phyloP scores from a whole-genome alignment of 2,888 invertebrate genomes.

The Marronus borbonicus region DNA sequence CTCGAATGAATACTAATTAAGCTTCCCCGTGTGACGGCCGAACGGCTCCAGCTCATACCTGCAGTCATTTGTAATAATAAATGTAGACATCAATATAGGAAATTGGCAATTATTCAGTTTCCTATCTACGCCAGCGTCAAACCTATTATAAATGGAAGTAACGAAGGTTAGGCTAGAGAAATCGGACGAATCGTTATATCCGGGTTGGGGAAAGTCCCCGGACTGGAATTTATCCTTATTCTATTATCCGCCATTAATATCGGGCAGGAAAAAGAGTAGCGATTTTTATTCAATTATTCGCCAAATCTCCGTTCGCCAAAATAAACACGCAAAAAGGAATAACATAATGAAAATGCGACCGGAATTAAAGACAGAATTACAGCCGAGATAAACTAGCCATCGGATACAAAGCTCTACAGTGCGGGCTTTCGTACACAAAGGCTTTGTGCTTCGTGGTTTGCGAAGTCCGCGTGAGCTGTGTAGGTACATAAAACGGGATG shows the following conservation, averaged over 20 bases:
- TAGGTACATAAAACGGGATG: constrained; percentile 39
- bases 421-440: constrained; percentile 58
- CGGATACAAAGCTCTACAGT: constrained; percentile 57
- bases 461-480: constrained; percentile 7
- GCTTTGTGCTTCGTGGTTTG: constrained; percentile 27
- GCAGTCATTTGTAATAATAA: constrained; percentile 41
- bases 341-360: constrained; percentile 57
- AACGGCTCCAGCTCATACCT: constrained; percentile 24
- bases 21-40: neutral
- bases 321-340: constrained; percentile 58
- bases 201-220: constrained; percentile 25
- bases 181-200: constrained; percentile 12
- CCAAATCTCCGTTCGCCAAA: constrained; percentile 14
- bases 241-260: constrained; percentile 45
- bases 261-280: neutral
- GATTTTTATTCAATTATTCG: constrained; percentile 46
- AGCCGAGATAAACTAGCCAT: constrained; percentile 58
- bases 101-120: constrained; percentile 45
- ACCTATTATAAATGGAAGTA: constrained; percentile 39
- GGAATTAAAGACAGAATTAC: constrained; percentile 62
- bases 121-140: constrained; percentile 38
- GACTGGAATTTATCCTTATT: constrained; percentile 44
- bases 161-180: neutral
- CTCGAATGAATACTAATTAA: constrained; percentile 27
- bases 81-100: constrained; percentile 46